These are phyloP conservation scores for Orthonyx spaldingii DNA, from an alignment of 2,113 vertebrate genomes.

Conservation along the genomic window DNA sequence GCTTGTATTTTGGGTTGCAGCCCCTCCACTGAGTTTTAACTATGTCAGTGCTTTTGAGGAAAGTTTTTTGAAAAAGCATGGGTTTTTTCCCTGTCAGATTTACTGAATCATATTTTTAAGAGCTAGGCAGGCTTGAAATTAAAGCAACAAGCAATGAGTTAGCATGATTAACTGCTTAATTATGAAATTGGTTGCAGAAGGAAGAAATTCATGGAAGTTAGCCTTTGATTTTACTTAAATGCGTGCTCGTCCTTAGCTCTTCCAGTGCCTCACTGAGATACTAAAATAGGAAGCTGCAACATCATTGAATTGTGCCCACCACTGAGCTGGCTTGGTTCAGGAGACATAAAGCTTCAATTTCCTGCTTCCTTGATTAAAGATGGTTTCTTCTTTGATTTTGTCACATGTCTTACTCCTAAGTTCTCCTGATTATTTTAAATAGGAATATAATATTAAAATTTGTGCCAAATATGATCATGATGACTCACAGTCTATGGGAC, in stretches of 20 bases:
- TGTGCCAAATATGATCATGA: background rate
- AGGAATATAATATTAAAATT: background rate
- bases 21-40: background rate
- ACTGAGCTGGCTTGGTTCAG: background rate
- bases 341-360: background rate
- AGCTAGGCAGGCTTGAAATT: constrained; percentile 40
- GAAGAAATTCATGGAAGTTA: background rate
- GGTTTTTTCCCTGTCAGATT: background rate
- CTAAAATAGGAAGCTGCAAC: background rate
- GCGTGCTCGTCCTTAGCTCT: background rate
- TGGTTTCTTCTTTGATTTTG: background rate
- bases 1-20: background rate
- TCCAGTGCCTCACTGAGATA: background rate
- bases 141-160: constrained; percentile 1
- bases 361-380: background rate
- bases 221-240: background rate
- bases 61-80: background rate
- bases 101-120: background rate
- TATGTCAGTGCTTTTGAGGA: background rate
- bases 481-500: background rate
- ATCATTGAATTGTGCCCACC: background rate
- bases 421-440: background rate
- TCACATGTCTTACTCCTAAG: background rate
- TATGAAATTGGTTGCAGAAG: background rate
- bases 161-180: constrained; percentile 1